Base-by-base conservation (phyloP, 2,888 invertebrate genomes). In the Saturnia japonica region DNA sequence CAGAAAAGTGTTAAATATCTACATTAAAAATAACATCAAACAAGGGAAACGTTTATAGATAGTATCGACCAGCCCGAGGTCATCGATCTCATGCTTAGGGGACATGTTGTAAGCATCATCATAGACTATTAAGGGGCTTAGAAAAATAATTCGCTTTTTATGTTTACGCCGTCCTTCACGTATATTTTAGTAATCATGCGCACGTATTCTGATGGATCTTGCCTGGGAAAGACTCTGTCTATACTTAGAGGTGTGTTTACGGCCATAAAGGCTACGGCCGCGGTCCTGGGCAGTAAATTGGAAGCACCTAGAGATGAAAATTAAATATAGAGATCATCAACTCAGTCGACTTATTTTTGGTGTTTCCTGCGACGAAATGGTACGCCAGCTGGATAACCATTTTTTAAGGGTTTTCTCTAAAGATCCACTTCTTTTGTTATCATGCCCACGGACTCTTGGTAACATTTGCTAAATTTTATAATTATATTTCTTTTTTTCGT, bases 11-110 rank as follows among this genome's bases (percentile, higher is more conserved):
- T 70, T 64, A 70, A 70, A 22, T 19, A n/a, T 51, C 22, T 66
- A 0, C 28, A 34, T 64, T 70, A 70, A 70, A 70, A 70, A 70
- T 70, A 70, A 70, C 69, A 70, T 70, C 69, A 70, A 70, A 70
- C 45, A 64, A 64, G 40, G 34, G 40, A 40, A 40, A 64, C 34
- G 42, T 60, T 40, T n/a, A 40, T 16, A 68, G 64, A 70, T 47
- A 28, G 34, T 66, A 66, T 66, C 40, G 69, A 70, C 47, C 40
- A 22, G 22, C 19, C 22, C n/a, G 47, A 47, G 64, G 57, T 68
- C 47, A 60, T 57, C 14, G 47, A 64, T 70, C 69, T n/a, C 43
- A 42, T n/a, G 34, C 40, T n/a, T 64, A 64, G n/a, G 64, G n/a
- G 64, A 64, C 64, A 64, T 64, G 40, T 28, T 19, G 28, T 64